Base-by-base conservation (phyloP, 2,888 invertebrate genomes). In the Synergus japonicus region DNA sequence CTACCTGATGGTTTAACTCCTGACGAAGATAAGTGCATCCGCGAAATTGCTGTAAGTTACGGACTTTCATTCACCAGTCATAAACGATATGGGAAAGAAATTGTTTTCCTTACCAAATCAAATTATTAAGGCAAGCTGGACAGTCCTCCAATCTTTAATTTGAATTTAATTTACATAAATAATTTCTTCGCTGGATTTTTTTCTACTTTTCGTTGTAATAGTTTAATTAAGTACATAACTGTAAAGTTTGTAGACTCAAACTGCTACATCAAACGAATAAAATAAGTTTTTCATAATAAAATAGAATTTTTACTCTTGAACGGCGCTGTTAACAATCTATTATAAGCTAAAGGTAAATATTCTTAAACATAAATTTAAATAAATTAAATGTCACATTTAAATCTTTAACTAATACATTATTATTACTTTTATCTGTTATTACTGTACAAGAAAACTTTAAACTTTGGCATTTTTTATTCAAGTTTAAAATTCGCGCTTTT, bases 1-100 rank as follows among this genome's bases (percentile, higher is more conserved):
- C 88, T 95, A 64, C 95, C 95, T 1, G 89, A 90, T 66, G 92
- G 92, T 12, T 88, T 95, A 3, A 93, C 92, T 85, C 81, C 88
- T 2, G 89, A 89, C 54, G 94, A 94, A 90, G 89, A 93, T 44
- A 90, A 92, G 18, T 93, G 93, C 85, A 89, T 94, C 54, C 93
- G 92, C 86, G 88, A 92, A 80, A 92, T 92, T 49, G 94, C 94
- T 78, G 90, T 92, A 37, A 88, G 88, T 83, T 91, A 93, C 81
- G 93, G 93, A 80, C 89, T 94, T n/a, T 92, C 92, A 83, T 92
- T 93, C 49, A 92, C 89, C 2, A 84, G 81, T 0, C 86, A 87
- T 37, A 65, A n/a, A 0, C 84, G 89, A 88, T 87, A 85, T 54
- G 89, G 88, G 9, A 88, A 87, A 76, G 85, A 89, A 66, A 83